Conservation (phyloP, 2,113 vertebrate species). For the Theristicus caerulescens region DNA sequence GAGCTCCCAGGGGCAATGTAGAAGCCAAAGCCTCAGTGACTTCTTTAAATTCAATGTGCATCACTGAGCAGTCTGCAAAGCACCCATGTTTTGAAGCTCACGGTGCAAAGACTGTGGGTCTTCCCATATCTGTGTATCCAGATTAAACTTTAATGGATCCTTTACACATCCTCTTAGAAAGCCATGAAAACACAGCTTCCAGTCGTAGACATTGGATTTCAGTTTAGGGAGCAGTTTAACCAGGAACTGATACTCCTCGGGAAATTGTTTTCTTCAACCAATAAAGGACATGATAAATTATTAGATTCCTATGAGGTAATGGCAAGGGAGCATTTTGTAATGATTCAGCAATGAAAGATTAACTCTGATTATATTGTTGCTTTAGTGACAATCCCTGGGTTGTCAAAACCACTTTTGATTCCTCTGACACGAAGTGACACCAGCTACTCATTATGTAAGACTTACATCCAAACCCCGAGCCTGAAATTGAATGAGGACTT, state of each 20-base stretch:
- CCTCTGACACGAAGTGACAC: neutral
- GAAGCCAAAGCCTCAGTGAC: neutral
- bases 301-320: neutral
- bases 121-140: neutral
- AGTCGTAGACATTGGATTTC: neutral
- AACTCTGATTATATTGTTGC: neutral
- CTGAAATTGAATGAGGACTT: constrained; percentile 15
- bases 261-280: neutral
- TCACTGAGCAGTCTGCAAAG: neutral
- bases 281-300: neutral
- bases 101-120: neutral
- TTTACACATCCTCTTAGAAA: neutral
- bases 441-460: constrained; percentile 26
- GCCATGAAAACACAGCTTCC: neutral
- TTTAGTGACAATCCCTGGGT: neutral
- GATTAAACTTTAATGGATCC: neutral
- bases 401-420: constrained; percentile 27
- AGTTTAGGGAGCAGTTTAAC: neutral
- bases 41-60: neutral
- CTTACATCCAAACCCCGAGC: neutral
- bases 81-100: neutral
- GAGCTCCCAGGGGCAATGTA: neutral
- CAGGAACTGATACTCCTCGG: neutral
- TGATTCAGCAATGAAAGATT: constrained; percentile 29
- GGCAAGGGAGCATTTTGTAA: constrained; percentile 23